Base-by-base conservation (phyloP, 2,797 vertebrate species). In the Bovichtus variegatus region DNA sequence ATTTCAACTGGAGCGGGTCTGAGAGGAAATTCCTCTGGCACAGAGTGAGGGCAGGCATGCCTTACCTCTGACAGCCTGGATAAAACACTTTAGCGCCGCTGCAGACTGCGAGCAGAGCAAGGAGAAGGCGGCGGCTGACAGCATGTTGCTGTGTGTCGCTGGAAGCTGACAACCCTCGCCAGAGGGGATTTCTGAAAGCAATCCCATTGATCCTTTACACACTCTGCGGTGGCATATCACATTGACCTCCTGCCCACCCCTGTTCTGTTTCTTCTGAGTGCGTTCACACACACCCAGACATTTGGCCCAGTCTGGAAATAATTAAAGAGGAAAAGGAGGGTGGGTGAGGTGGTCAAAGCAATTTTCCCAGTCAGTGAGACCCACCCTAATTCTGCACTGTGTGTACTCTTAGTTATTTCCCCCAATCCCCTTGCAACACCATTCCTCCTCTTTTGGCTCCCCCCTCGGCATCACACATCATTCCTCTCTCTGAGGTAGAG, bases 1-100 rank as follows among this genome's bases (percentile, higher is more conserved):
- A 75, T 77, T 83, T 82, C 44, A 67, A 53, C 70, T 81, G 79
- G 82, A 84, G 74, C 78, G 31, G 65, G 74, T 81, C 65, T 76
- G 76, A 71, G 71, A 78, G 83, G 85, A 90, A 91, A 92, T 92
- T 85, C 86, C 89, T 34, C 70, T 86, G 80, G 86, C 82, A 81
- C 23, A n/a, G 49, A 84, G 54, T 8, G 54, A 76, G 71, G 60
- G 73, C 55, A 78, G 62, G 75, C 71, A 49, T 72, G 67, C 77
- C 65, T 78, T 43, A 64, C 53, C 60, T 73, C 53, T 67, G 51
- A 77, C 34, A 64, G 74, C 51, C 51, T 57, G 77, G 68, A 50
- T 82, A 57, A 68, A 74, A 68, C 61, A 62, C 47, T 49, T n/a
- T 55, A 47, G 41, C 21, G 13, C 11, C 2, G 36, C 53, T 41